Evolutionary conservation across 2,113 vertebrate genomes (phyloP).

Genomic region (Bettongia penicillata): DNA sequence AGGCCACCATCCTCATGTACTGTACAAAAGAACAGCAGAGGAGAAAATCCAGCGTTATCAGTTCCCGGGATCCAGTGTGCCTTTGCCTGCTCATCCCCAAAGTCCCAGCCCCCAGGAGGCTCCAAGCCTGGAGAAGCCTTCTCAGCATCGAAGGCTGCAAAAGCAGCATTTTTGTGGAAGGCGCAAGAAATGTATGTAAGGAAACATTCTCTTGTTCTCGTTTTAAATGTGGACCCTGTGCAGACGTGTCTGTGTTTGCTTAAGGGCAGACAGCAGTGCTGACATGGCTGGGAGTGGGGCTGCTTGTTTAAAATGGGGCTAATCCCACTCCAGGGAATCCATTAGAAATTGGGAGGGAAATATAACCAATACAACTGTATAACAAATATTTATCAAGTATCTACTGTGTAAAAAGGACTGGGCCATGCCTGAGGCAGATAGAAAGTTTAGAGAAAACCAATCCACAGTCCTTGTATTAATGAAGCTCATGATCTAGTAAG

Average conservation of each 20-base stretch:
- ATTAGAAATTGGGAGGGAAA: background rate
- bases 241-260: background rate
- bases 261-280: background rate
- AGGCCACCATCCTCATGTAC: conserved; percentile 93
- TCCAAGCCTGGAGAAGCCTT: conserved; percentile 75
- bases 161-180: conserved; percentile 98
- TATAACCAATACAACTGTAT: background rate
- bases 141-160: conserved; percentile 84
- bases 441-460: background rate
- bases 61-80: conserved; percentile 58
- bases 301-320: background rate
- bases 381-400: background rate
- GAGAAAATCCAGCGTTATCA: conserved; percentile 81
- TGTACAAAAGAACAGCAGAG: conserved; percentile 94
- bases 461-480: background rate
- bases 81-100: conserved; percentile 61
- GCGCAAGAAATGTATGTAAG: conserved; percentile 99
- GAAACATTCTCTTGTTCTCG: conserved; percentile 87
- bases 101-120: conserved; percentile 67
- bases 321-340: background rate
- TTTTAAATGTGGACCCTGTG: conserved; percentile 7
- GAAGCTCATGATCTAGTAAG: background rate
- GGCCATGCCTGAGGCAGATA: background rate
- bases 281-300: background rate
- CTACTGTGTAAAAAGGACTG: background rate